Conservation (phyloP, 2,888 invertebrate species). For the Euproctis similis region DNA sequence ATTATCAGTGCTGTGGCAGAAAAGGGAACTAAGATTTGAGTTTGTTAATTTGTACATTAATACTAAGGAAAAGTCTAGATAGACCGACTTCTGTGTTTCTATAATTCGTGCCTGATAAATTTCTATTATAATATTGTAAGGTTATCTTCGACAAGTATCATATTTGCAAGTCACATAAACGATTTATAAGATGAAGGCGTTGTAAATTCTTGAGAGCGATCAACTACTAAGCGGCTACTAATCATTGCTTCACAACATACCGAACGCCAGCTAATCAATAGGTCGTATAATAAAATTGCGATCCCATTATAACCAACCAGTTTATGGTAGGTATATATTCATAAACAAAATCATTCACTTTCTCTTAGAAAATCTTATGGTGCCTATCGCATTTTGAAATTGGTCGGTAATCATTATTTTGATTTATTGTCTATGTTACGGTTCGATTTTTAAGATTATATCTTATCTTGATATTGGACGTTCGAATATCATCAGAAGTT, state of each 20-base stretch:
- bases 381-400: conserved; percentile 35
- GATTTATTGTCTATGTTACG: conserved; percentile 44
- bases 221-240: conserved; percentile 13
- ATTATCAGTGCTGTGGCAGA: too few relatives aligned
- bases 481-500: too few relatives aligned
- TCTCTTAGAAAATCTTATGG: conserved; percentile 59
- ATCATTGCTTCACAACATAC: conserved; percentile 19
- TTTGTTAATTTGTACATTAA: too few relatives aligned
- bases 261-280: conserved; percentile 22
- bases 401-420: conserved; percentile 49
- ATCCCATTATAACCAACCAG: conserved; percentile 47
- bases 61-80: too few relatives aligned
- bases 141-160: conserved; percentile 9
- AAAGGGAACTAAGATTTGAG: too few relatives aligned
- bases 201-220: conserved; percentile 7
- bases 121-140: conserved; percentile 3
- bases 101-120: not conserved
- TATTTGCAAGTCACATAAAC: conserved; percentile 4
- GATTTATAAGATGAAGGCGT: too few relatives aligned
- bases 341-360: conserved; percentile 70
- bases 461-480: conserved; percentile 13
- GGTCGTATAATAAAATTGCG: conserved; percentile 42
- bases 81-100: too few relatives aligned
- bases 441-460: conserved; percentile 19
- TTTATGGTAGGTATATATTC: conserved; percentile 57